Evolutionary conservation across 2,888 invertebrate genomes (phyloP), one percentile per base, ranked within the genome.

Genomic region (Epistrophe eligans): DNA sequence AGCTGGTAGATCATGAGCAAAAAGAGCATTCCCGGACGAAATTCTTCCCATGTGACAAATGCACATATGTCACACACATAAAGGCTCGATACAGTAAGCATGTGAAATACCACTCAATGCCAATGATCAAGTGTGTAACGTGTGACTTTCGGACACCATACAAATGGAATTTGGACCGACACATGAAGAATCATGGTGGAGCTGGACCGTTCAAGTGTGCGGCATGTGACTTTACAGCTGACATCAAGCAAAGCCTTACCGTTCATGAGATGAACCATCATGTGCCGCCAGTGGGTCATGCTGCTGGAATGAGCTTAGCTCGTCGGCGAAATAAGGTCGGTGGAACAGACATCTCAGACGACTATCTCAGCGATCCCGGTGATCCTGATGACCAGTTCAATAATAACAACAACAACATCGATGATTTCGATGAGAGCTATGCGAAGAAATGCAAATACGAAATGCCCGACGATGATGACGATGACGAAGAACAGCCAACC

Each of bases 91-190:
- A 96, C 92, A 97, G 97, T 81, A 98, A 98, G 92, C 98, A 98
- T 92, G 97, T 98, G 70, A 97, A 97, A 91, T 98, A 98, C 92
- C 98, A 98, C 92, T 97, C 97, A 80, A 97, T 97, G 97, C 98
- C 97, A 90, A 98, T 97, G 96, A 98, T 97, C 89, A 98, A 98
- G 93, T 99, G 98, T 93, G 96, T 96, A 79, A 96, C 97, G 92
- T 99, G 99, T 93, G 97, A 98, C 91, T 99, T 98, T 92, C 96
- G 97, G 88, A 98, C 98, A 19, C 97, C 98, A 10, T 97, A 97
- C 94, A 96, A 96, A 92, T 98, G 98, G 96, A 98, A 98, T 93
- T 94, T 98, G 93, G 98, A 98, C 92, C 95, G 98, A 9, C 99
- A 99, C 92, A 97, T 97, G 94, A 97, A 97, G 93, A 98, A 98